Conservation (phyloP, 2,797 vertebrate species). For the Luscinia megarhynchos region DNA sequence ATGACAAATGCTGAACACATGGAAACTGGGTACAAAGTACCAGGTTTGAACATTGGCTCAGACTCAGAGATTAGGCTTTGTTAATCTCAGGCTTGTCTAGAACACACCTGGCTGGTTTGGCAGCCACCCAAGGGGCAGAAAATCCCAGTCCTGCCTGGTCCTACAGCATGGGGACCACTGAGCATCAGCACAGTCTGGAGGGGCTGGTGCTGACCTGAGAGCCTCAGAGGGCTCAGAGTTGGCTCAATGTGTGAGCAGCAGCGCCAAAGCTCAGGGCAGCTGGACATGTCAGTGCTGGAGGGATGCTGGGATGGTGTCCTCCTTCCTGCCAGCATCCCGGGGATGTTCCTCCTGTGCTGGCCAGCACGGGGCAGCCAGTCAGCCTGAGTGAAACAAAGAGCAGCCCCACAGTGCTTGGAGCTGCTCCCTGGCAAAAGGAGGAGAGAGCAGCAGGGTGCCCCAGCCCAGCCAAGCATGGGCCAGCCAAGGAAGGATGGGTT, state of each 20-base stretch:
- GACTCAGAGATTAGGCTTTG: neutral
- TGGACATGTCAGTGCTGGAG: neutral
- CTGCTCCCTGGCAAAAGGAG: accelerated
- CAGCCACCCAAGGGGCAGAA: neutral
- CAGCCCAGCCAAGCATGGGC: accelerated
- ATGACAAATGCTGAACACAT: neutral
- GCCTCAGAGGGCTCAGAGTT: accelerated
- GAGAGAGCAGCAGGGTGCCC: neutral
- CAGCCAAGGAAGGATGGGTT: neutral
- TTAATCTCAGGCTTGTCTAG: neutral
- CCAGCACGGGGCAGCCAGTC: neutral
- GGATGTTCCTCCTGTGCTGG: neutral
- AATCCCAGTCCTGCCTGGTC: neutral
- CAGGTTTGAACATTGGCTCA: neutral
- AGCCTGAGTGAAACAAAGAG: accelerated
- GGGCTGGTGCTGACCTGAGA: neutral
- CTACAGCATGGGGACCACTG: neutral
- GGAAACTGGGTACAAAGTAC: neutral
- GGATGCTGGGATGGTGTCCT: accelerated
- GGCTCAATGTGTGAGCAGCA: neutral
- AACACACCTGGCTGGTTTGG: neutral
- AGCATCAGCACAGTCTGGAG: neutral
- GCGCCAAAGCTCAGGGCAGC: neutral
- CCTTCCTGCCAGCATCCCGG: neutral
- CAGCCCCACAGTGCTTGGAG: neutral